Base-by-base conservation (phyloP, 2,888 invertebrate species). In the Pharmacophagus antenor region DNA sequence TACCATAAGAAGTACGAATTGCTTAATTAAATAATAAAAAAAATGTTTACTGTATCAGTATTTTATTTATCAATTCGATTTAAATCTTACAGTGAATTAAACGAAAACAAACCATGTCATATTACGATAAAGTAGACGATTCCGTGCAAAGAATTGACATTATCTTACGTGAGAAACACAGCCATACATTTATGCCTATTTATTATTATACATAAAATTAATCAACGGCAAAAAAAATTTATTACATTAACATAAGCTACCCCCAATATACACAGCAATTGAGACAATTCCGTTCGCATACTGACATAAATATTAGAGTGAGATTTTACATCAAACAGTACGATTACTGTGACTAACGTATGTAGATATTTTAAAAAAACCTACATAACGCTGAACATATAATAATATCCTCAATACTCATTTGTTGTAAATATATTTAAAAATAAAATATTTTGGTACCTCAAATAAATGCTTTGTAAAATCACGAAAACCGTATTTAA, bases 141-240 rank as follows among this genome's bases (percentile, higher is more conserved):
- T 80, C 85, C 77, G 89, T 90, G 89, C 89, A 86, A 82, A 84
- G 85, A 90, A 88, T 89, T 90, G 89, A 90, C 89, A 73, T 85
- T 86, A 88, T 77, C 83, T 88, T 88, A 86, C 77, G 85, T 90
- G 88, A 88, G 37, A 56, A 84, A 90, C 89, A 89, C 89, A 90
- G 89, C 89, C 89, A 88, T 87, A 86, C 80, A 83, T 88, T 87
- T 84, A 83, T 77, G 79, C 77, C 80, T 85, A 84, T 67, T 73
- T 64, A 58, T n/a, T 66, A 67, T 64, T 67, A 31, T 10, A 68
- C 65, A 67, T 67, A 72, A 65, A 78, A 79, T 74, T 80, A 76
- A 74, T 77, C 73, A 73, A 77, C 70, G 63, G 63, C 70, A 67
- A 18, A 44, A 7, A 44, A 18, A 18, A 44, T n/a, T 44, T n/a